Evolutionary conservation across 1,140 invertebrate genomes (phyloP), one percentile per base, ranked within the genome.

Genomic region (Zaprionus ghesquierei): DNA sequence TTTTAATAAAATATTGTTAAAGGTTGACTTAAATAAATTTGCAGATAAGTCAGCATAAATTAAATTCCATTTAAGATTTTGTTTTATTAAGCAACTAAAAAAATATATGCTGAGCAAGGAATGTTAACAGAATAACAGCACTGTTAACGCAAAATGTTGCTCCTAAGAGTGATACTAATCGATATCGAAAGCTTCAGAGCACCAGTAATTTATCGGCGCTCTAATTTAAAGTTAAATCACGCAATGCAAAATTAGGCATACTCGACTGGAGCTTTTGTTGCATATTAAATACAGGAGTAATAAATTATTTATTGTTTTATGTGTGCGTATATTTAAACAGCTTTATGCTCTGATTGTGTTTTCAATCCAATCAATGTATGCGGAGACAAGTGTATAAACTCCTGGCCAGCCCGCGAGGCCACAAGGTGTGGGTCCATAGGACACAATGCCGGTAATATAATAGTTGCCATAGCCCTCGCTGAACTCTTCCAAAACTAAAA

Each of bases 401-500:
- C 96, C 96, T 0, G 96, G 96, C 93, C 94, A 95, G 1, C 94
- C 94, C 6, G 86, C 79, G 23, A 94, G 94, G 0, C 95, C 96
- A 74, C 96, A 97, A 0, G 94, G 94, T 0, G 94, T 94, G 0
- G 95, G 95, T 0, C 97, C 97, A 90, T 96, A 96, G 0, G 95
- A 96, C 0, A 96, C 96, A 0, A 97, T 91, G 0, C 96, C 96
- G 0, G 93, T 90, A 0, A 89, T 18, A 79, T 90, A 94, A 92
- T 93, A 75, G 27, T 90, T 69, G 31, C 81, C 20, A 75, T 80
- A 56, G 0, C 79, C 79, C 1, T 72, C 54, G 20, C 6, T 33
- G 25, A 38, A 53, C 2, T 87, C 81, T 44, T 85, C 81, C 63
- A 86, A 41, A 20, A 86, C 70, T 73, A 15, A 9, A 64, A 61